Conservation (phyloP, 2,888 invertebrate genomes). For the Rhagium mordax region DNA sequence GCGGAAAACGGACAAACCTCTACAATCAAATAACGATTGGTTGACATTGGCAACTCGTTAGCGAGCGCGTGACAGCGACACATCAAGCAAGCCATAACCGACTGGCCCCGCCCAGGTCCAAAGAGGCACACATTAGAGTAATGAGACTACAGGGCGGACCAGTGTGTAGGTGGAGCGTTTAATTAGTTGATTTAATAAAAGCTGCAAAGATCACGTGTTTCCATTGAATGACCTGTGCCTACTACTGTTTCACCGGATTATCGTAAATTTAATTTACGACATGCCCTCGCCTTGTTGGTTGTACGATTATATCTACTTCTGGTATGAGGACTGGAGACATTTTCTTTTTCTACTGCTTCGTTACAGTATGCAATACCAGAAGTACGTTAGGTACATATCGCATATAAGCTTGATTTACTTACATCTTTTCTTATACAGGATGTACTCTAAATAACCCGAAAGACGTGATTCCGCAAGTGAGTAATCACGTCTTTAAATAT, state of each 20-base stretch:
- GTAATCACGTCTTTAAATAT: no score
- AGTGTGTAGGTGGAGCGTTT: constrained; percentile 67
- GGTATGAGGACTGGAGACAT: neutral
- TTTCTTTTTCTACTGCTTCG: neutral
- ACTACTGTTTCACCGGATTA: constrained; percentile 38
- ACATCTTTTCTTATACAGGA: no score
- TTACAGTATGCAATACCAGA: no score
- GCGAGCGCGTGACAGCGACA: constrained; percentile 63
- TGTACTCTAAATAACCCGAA: no score
- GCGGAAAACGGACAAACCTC: constrained; percentile 49
- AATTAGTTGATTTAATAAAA: constrained; percentile 65
- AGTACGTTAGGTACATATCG: no score
- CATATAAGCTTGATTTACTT: neutral
- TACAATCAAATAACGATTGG: constrained; percentile 60
- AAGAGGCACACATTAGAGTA: constrained; percentile 64
- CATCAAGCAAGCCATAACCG: constrained; percentile 61
- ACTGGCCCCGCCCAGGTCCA: constrained; percentile 62
- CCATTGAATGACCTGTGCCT: constrained; percentile 15
- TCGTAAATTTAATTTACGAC: constrained; percentile 50
- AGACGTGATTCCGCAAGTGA: no score
- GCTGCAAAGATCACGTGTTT: constrained; percentile 24
- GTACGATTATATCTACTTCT: constrained; percentile 36
- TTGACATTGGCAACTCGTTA: constrained; percentile 54
- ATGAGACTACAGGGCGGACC: constrained; percentile 64
- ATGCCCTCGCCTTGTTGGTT: constrained; percentile 43